Evolutionary conservation across 2,113 vertebrate species (phyloP), one percentile per base, ranked within the genome.

Genomic region (Catharus bicknelli): DNA sequence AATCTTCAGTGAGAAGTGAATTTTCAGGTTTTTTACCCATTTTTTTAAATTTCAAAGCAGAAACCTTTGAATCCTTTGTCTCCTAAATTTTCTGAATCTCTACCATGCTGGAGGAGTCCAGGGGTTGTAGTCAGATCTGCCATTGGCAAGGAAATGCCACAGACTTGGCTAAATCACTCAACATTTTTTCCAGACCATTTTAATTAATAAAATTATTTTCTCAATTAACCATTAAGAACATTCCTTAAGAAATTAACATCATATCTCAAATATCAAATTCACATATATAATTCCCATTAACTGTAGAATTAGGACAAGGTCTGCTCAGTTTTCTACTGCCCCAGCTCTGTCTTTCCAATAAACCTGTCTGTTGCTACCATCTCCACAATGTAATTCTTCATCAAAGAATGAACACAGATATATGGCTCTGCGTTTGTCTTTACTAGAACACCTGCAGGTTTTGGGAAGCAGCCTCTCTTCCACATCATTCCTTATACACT

Each of bases 1-100:
- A 59, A 55, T 0, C 0, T 55, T 72, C 38, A 36, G 16, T 6
- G 17, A 69, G 7, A 73, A 58, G 4, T 4, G 9, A 64, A 2
- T 30, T 85, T 61, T 79, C 13, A 34, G 30, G 17, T 9, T 66
- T 83, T 4, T 53, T 63, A 53, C 20, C 6, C 8, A 25, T 7
- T 15, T 14, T 26, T 7, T 17, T 7, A 20, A 27, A 54, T 59
- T 73, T 66, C 67, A 63, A 80, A 50, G 32, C 21, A 64, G 25
- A 45, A 58, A 17, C 22, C 36, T 50, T 11, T 16, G 14, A 75
- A 70, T 55, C 19, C 13, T n/a, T 67, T n/a, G 8, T 58, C 29
- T 47, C 10, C 43, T 40, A 16, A 69, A 13, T 62, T 66, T 53
- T 27, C 10, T 47, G 70, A 34, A 55, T 34, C 23, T 36, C 20